Evolutionary conservation across 1,140 invertebrate genomes (phyloP).

Genomic region (Lepidurus packardi): DNA sequence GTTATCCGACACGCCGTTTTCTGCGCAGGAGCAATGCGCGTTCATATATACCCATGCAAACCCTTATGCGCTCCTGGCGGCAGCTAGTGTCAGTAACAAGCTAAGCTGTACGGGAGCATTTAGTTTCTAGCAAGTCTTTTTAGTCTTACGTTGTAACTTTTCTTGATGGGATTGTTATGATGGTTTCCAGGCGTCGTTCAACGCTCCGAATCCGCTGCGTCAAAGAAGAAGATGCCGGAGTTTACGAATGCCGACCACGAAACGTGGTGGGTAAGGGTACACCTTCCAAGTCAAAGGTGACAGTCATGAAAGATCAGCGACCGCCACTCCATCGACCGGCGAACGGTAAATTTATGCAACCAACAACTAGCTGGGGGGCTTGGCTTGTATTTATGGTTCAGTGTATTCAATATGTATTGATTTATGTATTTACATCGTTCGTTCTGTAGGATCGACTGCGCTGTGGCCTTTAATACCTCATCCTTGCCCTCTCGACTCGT

Average conservation of each 20-base stretch:
- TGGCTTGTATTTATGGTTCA: neutral
- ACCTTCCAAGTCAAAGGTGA: slow-evolving; percentile 34
- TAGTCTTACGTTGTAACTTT: no score
- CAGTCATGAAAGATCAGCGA: slow-evolving; percentile 30
- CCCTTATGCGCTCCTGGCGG: no score
- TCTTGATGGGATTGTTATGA: no score
- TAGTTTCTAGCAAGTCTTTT: no score
- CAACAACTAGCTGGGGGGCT: neutral
- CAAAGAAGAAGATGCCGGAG: slow-evolving; percentile 60
- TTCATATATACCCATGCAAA: no score
- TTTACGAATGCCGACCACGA: slow-evolving; percentile 64
- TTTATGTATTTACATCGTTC: slow-evolving; percentile 32
- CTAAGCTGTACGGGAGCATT: no score
- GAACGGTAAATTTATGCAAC: slow-evolving; percentile 26
- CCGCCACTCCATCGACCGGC: slow-evolving; percentile 26
- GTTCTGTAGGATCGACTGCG: slow-evolving; percentile 48
- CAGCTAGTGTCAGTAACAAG: no score
- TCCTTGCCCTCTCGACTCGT: slow-evolving; percentile 58
- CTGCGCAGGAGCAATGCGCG: no score
- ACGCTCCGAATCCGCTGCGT: slow-evolving; percentile 66
- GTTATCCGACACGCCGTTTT: no score
- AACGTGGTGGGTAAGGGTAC: slow-evolving; percentile 44
- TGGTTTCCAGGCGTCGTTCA: slow-evolving; percentile 59
- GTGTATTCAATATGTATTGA: neutral
- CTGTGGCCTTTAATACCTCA: slow-evolving; percentile 54